Evolutionary conservation across 2,888 invertebrate species (phyloP), one percentile per base, ranked within the genome.

Genomic region (Scaptomyza caliginosa): DNA sequence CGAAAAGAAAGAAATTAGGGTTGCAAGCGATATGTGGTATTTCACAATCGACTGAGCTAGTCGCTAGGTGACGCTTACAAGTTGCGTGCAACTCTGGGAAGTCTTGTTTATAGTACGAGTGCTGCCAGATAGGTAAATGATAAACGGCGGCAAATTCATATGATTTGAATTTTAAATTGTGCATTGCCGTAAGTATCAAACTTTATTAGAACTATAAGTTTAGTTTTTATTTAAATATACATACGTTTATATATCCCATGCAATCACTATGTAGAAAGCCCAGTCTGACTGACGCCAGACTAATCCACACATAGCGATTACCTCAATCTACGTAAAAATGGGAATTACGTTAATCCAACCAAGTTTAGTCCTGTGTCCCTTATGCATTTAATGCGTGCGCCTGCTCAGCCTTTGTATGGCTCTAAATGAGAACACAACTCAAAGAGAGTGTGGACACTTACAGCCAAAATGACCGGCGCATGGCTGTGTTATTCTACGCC

Each of bases 1-100:
- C 82, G 84, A 90, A 90, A 90, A 90, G 90, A 90, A 90, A 89
- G 89, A 90, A 75, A 51, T 8, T 39, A 71, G 72, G 54, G 72
- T 51, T 73, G 72, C 38, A 40, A n/a, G 8, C 59, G 66, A 72
- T 72, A 56, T 32, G 0, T 32, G 34, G 5, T 3, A 17, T 24
- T 55, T 69, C 19, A 5, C 6, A 23, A 38, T 13, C 43, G 26
- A 6, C 4, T 0, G 0, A 0, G 5, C 10, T 26, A 49, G 11
- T 1, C 76, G 19, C 3, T 39, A 65, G 72, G 30, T 51, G 56
- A 55, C 72, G 76, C 51, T 24, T 11, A 0, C 3, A 1, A 0
- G 5, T 6, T 30, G n/a, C 0, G 30, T 43, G 52, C 76, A 65
- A 56, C 72, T 19, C 66, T 65, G 51, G 2, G 0, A 2, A 7